These are phyloP conservation scores for Plectropomus leopardus DNA, from an alignment of 2,113 vertebrate species.

Conservation along the genomic window DNA sequence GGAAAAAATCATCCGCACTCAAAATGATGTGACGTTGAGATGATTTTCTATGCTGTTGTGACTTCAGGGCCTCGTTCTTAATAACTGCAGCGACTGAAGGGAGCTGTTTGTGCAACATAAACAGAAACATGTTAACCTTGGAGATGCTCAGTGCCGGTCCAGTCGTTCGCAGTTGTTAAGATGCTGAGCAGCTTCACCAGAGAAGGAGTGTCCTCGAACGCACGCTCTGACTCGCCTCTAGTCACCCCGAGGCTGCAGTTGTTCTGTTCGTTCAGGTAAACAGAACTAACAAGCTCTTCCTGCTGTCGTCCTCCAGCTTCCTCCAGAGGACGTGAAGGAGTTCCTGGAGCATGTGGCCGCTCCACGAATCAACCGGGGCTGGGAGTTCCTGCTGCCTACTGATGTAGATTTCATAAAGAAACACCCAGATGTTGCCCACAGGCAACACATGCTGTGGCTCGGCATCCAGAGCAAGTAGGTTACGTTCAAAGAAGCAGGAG, in stretches of 20 bases:
- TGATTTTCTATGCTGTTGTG: background rate
- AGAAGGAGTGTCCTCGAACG: background rate
- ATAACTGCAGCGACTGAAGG: too few species aligned
- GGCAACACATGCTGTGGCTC: constrained; percentile 97
- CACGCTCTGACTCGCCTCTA: background rate
- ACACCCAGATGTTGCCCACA: constrained; percentile 95
- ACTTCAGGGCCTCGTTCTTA: too few species aligned
- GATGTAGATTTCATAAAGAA: constrained; percentile 95
- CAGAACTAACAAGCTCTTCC: constrained; percentile 10
- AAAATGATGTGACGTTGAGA: background rate
- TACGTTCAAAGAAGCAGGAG: background rate
- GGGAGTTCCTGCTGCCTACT: constrained; percentile 94
- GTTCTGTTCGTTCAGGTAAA: constrained; percentile 6
- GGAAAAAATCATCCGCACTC: too few species aligned
- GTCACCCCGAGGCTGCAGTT: background rate
- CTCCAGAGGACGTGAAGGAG: constrained; percentile 97
- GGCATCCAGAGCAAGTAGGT: constrained; percentile 98
- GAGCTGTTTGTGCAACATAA: background rate
- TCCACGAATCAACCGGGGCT: constrained; percentile 93
- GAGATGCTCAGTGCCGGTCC: background rate
- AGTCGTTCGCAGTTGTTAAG: background rate
- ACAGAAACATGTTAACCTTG: background rate
- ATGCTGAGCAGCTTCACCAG: background rate
- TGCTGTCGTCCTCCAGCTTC: constrained; percentile 85
- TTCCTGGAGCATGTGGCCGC: constrained; percentile 96